A percentile compares a stretch with the other conserved stretches of the same genome.
These are phyloP conservation scores for Hexactinellida sp. DNA, from an alignment of 37 sponge, comb jelly and placozoan species.

Conservation along the genomic window DNA sequence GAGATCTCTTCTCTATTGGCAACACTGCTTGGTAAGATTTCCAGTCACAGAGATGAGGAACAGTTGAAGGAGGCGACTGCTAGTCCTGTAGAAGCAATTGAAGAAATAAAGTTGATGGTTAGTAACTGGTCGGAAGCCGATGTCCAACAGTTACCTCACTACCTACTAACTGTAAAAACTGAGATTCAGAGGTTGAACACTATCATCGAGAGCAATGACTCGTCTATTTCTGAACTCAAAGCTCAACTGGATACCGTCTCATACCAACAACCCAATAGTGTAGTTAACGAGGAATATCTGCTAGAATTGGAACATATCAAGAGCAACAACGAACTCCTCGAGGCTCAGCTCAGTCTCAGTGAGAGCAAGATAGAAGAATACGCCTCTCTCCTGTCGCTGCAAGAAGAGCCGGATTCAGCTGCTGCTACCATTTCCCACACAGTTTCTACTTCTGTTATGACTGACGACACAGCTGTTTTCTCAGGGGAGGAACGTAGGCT, in stretches of 20 bases:
- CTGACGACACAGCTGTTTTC: neutral
- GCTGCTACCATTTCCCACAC: neutral
- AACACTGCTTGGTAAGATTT: neutral
- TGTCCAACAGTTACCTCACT: neutral
- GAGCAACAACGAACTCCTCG: neutral
- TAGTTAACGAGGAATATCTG: neutral
- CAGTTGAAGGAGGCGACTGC: neutral
- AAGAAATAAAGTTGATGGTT: neutral
- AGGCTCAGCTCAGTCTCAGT: neutral
- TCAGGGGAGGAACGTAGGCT: neutral
- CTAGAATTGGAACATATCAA: neutral
- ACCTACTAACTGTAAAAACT: neutral
- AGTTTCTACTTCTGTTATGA: neutral
- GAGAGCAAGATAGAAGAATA: neutral
- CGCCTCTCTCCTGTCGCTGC: neutral
- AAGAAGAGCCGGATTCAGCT: neutral
- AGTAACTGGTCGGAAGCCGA: neutral
- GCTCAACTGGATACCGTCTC: neutral
- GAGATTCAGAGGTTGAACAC: neutral
- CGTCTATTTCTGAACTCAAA: neutral
- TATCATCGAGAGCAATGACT: neutral
- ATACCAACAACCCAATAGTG: neutral
- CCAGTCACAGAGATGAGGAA: neutral
- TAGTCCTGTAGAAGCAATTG: neutral
- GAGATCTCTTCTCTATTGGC: neutral